Conservation (phyloP, 2,113 vertebrate genomes). For the Panthera leo region DNA sequence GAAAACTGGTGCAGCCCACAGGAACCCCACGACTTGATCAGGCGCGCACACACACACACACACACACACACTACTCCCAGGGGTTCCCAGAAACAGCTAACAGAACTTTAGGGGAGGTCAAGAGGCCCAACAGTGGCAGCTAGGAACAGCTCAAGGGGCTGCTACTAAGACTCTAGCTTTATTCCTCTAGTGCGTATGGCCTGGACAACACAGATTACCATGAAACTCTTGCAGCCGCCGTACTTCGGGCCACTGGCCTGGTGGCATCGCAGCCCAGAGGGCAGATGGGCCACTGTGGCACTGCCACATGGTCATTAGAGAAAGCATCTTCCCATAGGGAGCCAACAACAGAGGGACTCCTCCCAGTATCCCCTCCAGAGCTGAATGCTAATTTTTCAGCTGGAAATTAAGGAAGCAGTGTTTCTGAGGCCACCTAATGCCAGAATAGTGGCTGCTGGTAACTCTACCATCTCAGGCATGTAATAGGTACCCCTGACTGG, state of each 20-base stretch:
- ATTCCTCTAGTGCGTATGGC: not conserved
- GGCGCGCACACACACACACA: not conserved
- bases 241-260: not conserved
- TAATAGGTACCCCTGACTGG: conserved; percentile 49
- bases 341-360: not conserved
- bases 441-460: conserved; percentile 50
- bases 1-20: not conserved
- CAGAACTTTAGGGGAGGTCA: not conserved
- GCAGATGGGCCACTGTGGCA: not conserved
- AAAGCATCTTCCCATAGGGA: not conserved
- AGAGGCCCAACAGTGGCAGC: not conserved
- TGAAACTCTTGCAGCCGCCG: not conserved
- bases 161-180: not conserved
- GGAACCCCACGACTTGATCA: not conserved
- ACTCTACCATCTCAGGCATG: conserved; percentile 42
- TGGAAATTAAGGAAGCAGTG: conserved; percentile 49
- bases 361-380: not conserved
- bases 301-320: not conserved
- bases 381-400: conserved; percentile 39
- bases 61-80: not conserved
- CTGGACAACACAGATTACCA: not conserved
- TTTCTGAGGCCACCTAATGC: conserved; percentile 55
- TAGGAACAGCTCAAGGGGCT: not conserved
- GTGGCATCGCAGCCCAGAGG: not conserved
- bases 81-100: not conserved